Conservation (phyloP, 1,140 invertebrate genomes). For the Eriocheir sinensis region DNA sequence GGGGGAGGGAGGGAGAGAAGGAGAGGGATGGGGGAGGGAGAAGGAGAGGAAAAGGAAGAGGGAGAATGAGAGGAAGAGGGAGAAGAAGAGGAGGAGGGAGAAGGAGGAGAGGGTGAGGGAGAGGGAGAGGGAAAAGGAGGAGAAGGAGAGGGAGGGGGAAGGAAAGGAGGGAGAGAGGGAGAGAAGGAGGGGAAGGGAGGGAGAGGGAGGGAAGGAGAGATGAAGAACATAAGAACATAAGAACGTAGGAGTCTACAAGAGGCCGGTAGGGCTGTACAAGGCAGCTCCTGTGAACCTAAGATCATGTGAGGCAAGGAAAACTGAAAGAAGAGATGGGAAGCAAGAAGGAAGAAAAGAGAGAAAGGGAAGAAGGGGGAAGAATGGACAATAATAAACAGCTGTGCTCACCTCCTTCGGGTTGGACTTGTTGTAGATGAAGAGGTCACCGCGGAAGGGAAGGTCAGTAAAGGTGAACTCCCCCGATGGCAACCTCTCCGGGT, state of each 20-base stretch:
- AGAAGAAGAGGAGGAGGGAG: not conserved
- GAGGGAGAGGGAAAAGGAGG: not conserved
- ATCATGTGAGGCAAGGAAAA: not conserved
- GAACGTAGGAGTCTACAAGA: too few relatives aligned
- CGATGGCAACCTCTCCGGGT: not conserved
- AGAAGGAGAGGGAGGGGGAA: not conserved
- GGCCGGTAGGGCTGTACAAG: too few relatives aligned
- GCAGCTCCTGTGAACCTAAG: too few relatives aligned
- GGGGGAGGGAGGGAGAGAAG: not conserved
- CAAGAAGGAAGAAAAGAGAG: not conserved
- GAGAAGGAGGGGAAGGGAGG: not conserved
- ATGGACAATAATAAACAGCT: too few relatives aligned
- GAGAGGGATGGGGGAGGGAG: not conserved
- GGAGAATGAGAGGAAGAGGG: not conserved
- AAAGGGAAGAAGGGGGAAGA: not conserved
- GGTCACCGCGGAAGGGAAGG: constrained; percentile 36
- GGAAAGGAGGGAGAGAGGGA: not conserved
- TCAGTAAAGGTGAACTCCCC: not conserved
- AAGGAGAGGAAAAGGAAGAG: too few relatives aligned
- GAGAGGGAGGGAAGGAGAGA: not conserved
- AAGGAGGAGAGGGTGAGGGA: not conserved
- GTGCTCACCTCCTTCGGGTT: not conserved
- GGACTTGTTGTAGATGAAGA: constrained; percentile 60
- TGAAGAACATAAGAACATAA: too few relatives aligned
- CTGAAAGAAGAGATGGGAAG: not conserved